Base-by-base conservation (phyloP, 2,888 invertebrate species). In the Synanthedon tipuliformis region DNA sequence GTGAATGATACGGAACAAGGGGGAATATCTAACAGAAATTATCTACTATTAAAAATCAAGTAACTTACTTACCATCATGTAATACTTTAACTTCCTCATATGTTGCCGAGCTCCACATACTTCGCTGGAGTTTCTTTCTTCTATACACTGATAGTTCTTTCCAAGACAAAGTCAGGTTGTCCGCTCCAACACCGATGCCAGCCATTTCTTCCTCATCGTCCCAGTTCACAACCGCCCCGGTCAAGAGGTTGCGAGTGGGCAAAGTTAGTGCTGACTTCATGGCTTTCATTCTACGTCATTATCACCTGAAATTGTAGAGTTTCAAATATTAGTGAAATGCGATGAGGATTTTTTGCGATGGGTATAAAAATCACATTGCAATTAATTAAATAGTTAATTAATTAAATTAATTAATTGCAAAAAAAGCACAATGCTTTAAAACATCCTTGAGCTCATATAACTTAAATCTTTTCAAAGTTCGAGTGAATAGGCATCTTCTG, bases 1-100 rank as follows among this genome's bases (percentile, higher is more conserved):
- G n/a, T n/a, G n/a, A n/a, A n/a, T n/a, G n/a, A n/a, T n/a, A n/a
- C n/a, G n/a, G n/a, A n/a, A n/a, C n/a, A n/a, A n/a, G n/a, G n/a
- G n/a, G n/a, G n/a, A n/a, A n/a, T n/a, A n/a, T 2, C 8, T 27
- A 27, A 27, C 10, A 34, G 10, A 34, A 10, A 34, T 10, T 23
- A 23, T 23, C 23, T 23, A 23, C 23, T 23, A 23, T 5, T 23
- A 5, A 23, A 23, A 5, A 23, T 23, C 5, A 5, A 23, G 5
- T 5, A 23, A 1, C 5, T 23, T 4, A 10, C 34, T 64, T 69
- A 90, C 90, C 89, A 78, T 87, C 89, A 68, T 89, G 85, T 51
- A 90, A 67, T 48, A 90, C 82, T 57, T 85, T 85, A 13, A 89
- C 74, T 60, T 88, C 83, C 61, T 89, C 89, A 57, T 85, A 83